Evolutionary conservation across 2,888 invertebrate species (phyloP).

Genomic region (Ochropacha duplaris): DNA sequence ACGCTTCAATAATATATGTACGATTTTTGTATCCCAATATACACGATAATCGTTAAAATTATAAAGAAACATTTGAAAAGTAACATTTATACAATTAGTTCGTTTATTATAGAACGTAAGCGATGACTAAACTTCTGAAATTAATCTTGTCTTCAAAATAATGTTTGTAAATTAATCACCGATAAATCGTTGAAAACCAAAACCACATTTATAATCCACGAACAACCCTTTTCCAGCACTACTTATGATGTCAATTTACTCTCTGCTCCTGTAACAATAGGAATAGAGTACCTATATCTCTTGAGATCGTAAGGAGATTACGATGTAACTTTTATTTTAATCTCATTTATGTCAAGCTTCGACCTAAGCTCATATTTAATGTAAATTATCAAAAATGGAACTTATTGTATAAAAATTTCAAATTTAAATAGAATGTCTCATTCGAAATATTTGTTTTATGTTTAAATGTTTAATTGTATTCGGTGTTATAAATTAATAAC

Average conservation of each 20-base stretch:
- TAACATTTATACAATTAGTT: neutral
- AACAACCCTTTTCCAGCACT: neutral
- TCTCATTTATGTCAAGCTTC: neutral
- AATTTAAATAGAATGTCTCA: neutral
- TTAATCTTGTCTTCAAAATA: neutral
- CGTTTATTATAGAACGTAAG: neutral
- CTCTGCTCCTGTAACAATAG: neutral
- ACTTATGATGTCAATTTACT: neutral
- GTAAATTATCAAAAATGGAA: neutral
- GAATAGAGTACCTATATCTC: neutral
- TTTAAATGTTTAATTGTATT: constrained; percentile 2
- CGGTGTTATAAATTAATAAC: constrained; percentile 3
- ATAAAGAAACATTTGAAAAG: neutral
- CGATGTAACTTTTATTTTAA: neutral
- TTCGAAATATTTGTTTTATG: neutral
- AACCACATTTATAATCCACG: neutral
- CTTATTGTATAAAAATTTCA: neutral
- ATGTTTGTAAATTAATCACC: neutral
- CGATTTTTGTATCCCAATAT: neutral
- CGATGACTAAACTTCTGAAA: neutral
- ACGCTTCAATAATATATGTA: neutral
- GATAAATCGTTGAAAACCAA: neutral
- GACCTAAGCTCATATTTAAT: neutral
- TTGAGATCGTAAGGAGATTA: neutral
- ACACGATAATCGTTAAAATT: neutral